phyloP scores from a whole-genome alignment of 2,113 vertebrate species.

The Tympanuchus pallidicinctus region DNA sequence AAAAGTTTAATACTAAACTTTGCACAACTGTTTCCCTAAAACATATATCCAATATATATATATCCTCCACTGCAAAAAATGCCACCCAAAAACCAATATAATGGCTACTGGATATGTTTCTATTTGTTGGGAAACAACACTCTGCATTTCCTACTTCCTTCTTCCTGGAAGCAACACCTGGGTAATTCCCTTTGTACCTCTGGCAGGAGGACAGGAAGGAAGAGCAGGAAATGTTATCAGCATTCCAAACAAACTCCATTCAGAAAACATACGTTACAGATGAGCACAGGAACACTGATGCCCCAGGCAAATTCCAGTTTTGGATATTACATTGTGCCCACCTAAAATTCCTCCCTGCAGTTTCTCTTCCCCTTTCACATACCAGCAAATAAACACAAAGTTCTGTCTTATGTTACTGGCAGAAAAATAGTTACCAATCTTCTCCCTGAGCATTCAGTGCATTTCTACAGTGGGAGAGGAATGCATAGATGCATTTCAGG shows the following conservation, averaged over 20 bases:
- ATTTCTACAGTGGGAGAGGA: constrained; percentile 37
- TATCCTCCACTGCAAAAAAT: not conserved
- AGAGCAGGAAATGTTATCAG: constrained; percentile 1
- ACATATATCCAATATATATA: not conserved
- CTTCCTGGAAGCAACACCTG: constrained; percentile 17
- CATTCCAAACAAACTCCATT: not conserved
- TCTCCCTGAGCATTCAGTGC: not conserved
- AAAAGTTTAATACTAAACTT: not conserved
- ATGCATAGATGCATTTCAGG: not conserved
- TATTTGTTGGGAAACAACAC: not conserved
- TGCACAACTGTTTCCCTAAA: not conserved
- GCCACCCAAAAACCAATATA: not conserved
- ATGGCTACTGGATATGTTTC: fast-evolving
- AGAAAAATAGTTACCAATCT: not conserved
- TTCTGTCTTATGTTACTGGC: not conserved
- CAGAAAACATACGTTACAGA: not conserved
- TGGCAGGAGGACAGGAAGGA: constrained; percentile 22
- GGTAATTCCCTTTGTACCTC: not conserved
- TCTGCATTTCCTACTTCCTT: not conserved
- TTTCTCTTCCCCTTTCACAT: not conserved
- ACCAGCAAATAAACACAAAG: not conserved
- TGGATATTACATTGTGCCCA: not conserved
- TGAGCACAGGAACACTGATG: not conserved
- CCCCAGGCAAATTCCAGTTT: constrained; percentile 5
- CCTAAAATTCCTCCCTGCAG: not conserved